Percentiles rank a stretch among this genome's conserved stretches.
These are phyloP conservation scores for Sinhomidia bicolor DNA, from an alignment of 2,888 invertebrate species.

Conservation along the genomic window DNA sequence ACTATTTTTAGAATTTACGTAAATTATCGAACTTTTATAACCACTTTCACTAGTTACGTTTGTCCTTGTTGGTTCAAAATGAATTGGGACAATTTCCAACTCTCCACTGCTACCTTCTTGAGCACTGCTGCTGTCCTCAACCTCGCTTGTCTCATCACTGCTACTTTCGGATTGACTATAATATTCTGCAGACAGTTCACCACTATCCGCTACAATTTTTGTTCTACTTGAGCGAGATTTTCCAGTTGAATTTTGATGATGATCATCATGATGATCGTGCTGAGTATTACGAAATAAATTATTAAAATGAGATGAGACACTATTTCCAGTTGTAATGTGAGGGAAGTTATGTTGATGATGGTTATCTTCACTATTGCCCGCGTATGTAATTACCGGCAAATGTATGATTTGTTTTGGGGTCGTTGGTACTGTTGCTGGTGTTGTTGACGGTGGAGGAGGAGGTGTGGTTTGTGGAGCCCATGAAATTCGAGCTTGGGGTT, in stretches of 20 bases:
- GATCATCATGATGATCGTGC: not conserved
- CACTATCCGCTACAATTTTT: not conserved
- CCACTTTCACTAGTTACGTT: slow-evolving; percentile 8
- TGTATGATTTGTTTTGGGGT: slow-evolving; percentile 8
- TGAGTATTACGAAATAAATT: slow-evolving; percentile 24
- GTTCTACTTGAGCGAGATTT: not conserved
- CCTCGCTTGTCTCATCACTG: slow-evolving; percentile 26
- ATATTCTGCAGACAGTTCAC: not conserved
- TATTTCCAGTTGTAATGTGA: slow-evolving; percentile 11
- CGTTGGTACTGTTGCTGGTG: not conserved
- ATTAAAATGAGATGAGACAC: slow-evolving; percentile 42
- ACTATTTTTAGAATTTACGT: not conserved
- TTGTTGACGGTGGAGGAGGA: not conserved
- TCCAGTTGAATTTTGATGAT: not conserved
- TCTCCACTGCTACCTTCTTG: slow-evolving; percentile 22
- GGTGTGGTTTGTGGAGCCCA: slow-evolving; percentile 3
- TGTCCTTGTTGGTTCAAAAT: not conserved
- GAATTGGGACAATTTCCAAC: not conserved
- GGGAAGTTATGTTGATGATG: not conserved
- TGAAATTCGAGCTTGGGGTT: slow-evolving; percentile 20
- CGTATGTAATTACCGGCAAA: slow-evolving; percentile 32
- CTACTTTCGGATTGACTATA: slow-evolving; percentile 44
- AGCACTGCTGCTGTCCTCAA: not conserved
- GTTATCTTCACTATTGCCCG: not conserved
- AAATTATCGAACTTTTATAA: slow-evolving; percentile 18